Conservation (phyloP, 2,888 invertebrate genomes). For the Peribatodes rhomboidaria region DNA sequence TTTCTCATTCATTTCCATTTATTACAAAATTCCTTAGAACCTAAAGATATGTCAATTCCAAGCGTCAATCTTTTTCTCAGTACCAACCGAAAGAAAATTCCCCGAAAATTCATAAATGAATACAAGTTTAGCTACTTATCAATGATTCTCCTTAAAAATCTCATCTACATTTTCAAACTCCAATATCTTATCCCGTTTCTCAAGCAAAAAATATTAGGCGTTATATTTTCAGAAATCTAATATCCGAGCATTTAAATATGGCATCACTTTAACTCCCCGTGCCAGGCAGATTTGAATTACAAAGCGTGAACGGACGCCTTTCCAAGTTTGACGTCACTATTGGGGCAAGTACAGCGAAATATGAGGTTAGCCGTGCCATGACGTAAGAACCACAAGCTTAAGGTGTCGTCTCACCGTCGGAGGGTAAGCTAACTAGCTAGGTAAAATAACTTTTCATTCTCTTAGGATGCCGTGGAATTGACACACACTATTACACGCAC, state of each 20-base stretch:
- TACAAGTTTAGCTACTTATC: background rate
- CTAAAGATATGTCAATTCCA: no score
- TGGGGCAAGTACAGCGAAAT: constrained; percentile 49
- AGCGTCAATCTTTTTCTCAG: no score
- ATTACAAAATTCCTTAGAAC: no score
- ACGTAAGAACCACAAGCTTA: constrained; percentile 15
- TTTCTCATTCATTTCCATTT: no score
- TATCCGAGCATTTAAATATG: constrained; percentile 79
- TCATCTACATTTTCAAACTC: constrained; percentile 20
- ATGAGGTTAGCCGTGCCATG: constrained; percentile 47
- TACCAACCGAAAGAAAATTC: background rate
- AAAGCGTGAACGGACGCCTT: constrained; percentile 74
- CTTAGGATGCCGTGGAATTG: no score
- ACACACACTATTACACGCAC: no score
- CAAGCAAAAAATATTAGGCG: constrained; percentile 57
- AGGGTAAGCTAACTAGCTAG: background rate
- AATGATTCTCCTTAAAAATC: constrained; percentile 6
- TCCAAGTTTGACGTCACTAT: constrained; percentile 66
- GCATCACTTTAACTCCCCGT: constrained; percentile 69
- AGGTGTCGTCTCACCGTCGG: background rate
- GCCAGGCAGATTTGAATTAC: constrained; percentile 78
- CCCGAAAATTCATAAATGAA: background rate
- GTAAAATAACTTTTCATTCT: no score
- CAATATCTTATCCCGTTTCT: constrained; percentile 24
- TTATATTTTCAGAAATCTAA: constrained; percentile 73